Base-by-base conservation (phyloP, 64 coral and sea anemone species). In the Actinia equina region DNA sequence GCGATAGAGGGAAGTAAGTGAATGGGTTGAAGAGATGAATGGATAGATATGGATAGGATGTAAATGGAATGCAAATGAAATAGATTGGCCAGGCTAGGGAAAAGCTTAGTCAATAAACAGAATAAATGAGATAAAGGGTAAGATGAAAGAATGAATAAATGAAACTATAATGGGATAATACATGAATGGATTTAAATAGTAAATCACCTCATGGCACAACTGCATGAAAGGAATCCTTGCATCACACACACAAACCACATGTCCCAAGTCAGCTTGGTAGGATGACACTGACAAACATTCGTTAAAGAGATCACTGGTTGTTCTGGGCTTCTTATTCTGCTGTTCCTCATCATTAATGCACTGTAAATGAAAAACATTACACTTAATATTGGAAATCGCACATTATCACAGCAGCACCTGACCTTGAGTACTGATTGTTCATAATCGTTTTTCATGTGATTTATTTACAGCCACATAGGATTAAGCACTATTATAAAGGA, bases 141-240 rank as follows among this genome's bases (percentile, higher is more conserved):
- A 54, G 2, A 54, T 54, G 60, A 19, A 63, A 63, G 60, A 63
- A 20, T 63, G 60, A 63, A 2, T 17, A 6, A 63, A 63, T 63
- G 17, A 63, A 6, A 19, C 14, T 19, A 63, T 20, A 20, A 19
- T 6, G 20, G 60, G 6, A 3, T 3, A 63, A 20, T 60, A 60
- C 17, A 60, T 17, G 59, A 60, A 65, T 65, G 62, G 62, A 14
- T 23, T 25, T n/a, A 23, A 65, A n/a, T 22, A 25, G 6, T 20
- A 65, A 65, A 65, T 65, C 81, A 96, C 94, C 65, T 96, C 91
- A 45, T 96, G 88, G 25, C 94, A 92, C 59, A 96, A 76, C 80
- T 86, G 88, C 59, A 96, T 90, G 83, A 93, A 93, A 5, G 94
- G 94, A 79, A 96, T 96, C 57, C 94, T 89, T 43, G 87, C 87